phyloP scores from a whole-genome alignment of 2,797 vertebrate species.

The Sternotherus odoratus region DNA sequence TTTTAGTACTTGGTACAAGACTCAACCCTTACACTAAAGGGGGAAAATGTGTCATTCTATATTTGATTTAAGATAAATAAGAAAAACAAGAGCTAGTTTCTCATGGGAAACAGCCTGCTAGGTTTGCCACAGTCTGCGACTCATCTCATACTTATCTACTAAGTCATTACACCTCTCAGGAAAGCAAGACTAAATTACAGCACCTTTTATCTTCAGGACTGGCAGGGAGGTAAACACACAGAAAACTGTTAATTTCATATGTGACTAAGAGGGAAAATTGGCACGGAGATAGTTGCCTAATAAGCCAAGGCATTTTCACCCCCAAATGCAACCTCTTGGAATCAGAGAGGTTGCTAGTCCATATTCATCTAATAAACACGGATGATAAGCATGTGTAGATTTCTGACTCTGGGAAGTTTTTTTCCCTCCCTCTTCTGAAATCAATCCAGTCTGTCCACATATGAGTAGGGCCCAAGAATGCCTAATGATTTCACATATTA shows the following conservation, averaged over 20 bases:
- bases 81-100: slow-evolving; percentile 67
- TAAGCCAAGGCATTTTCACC: background rate
- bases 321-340: background rate
- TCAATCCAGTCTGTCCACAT: slow-evolving; percentile 21
- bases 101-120: slow-evolving; percentile 74
- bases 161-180: slow-evolving; percentile 74
- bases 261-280: slow-evolving; percentile 23
- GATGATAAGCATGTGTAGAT: background rate
- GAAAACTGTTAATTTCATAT: background rate
- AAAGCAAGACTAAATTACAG: slow-evolving; percentile 26
- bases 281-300: slow-evolving; percentile 6
- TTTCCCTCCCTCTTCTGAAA: background rate
- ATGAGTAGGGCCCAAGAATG: background rate
- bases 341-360: background rate
- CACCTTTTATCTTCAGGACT: slow-evolving; percentile 23
- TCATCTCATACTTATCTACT: slow-evolving; percentile 73
- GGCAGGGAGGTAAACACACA: slow-evolving; percentile 1
- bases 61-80: slow-evolving; percentile 73
- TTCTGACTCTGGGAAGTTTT: background rate
- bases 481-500: background rate
- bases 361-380: background rate
- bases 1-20: slow-evolving; percentile 53
- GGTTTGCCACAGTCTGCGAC: slow-evolving; percentile 60
- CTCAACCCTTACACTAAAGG: slow-evolving; percentile 59
- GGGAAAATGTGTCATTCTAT: slow-evolving; percentile 45